Base-by-base conservation (phyloP, 1,140 invertebrate species). In the Scaptomyza montana region DNA sequence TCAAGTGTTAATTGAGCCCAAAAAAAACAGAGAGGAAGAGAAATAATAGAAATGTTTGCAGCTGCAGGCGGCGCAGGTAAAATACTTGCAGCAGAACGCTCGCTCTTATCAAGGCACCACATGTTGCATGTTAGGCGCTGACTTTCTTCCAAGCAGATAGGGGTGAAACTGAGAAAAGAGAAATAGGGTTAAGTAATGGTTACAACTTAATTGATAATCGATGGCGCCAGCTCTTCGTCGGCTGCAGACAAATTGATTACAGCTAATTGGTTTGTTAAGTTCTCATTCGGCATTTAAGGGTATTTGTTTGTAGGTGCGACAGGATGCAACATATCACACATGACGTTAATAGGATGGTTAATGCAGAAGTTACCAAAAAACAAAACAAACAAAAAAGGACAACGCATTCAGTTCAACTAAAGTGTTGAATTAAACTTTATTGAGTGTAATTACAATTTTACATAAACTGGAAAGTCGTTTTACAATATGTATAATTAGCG, bases 381-480 rank as follows among this genome's bases (percentile, higher is more conserved):
- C 5, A 2, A 33, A 5, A 33, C 30, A 33, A 33, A 7, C 16
- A 5, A 33, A 33, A 5, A 33, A 33, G 30, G 43, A 10, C 33
- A 36, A 57, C n/a, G 21, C 30, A 60, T 73, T 73, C 53, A 69
- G 54, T 57, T 61, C 54, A 62, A 73, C 69, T 89, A 89, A 89
- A 89, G 84, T 89, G 84, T 89, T 89, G 85, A 89, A 85, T 89
- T 84, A 89, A 84, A 89, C 84, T 89, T 89, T 89, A 89, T 89
- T 89, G 80, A 87, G 84, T 89, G 70, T 89, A 89, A 89, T 89
- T 89, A 89, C 84, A 89, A 89, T 89, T 89, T 89, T 89, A 89
- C 84, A 84, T 86, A 89, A 89, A 89, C 80, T 89, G 84, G 84
- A 89, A 89, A 89, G 84, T 89, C 70, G 68, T 79, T 82, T 87